Evolutionary conservation across 2,797 vertebrate genomes (phyloP).

Genomic region (Eulemur rubriventer): DNA sequence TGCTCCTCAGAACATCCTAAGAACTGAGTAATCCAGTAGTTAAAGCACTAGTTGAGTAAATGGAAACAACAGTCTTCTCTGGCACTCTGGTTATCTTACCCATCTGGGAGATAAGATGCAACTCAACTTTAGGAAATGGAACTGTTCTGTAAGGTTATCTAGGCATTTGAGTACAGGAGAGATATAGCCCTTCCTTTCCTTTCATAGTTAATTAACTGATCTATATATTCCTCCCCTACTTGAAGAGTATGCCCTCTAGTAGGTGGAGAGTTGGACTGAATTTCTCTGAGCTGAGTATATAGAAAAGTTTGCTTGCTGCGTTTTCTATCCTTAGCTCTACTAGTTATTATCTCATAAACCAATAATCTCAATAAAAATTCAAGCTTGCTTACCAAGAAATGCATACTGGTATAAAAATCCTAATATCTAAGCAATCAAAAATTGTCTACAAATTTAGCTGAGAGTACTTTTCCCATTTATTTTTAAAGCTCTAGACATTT

Average conservation of each 20-base stretch:
- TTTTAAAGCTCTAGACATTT: background rate
- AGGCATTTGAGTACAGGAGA: background rate
- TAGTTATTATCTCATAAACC: background rate
- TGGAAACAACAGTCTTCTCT: background rate
- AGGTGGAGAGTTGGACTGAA: background rate
- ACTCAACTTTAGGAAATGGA: background rate
- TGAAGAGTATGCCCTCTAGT: background rate
- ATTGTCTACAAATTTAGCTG: background rate
- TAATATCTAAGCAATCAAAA: background rate
- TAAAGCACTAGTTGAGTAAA: background rate
- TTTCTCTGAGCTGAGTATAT: background rate
- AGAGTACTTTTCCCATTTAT: background rate
- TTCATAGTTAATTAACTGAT: background rate
- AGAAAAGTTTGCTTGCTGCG: background rate
- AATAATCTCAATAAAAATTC: background rate
- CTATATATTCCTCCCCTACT: background rate
- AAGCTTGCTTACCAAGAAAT: background rate
- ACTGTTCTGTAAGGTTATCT: background rate
- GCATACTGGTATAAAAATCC: background rate
- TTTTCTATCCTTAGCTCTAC: background rate
- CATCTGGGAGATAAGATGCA: background rate
- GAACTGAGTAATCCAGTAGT: background rate
- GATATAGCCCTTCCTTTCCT: background rate
- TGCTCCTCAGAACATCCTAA: accelerated
- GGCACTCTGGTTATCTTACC: background rate